Base-by-base conservation (phyloP, 2,113 vertebrate genomes). In the Sceloporus undulatus region DNA sequence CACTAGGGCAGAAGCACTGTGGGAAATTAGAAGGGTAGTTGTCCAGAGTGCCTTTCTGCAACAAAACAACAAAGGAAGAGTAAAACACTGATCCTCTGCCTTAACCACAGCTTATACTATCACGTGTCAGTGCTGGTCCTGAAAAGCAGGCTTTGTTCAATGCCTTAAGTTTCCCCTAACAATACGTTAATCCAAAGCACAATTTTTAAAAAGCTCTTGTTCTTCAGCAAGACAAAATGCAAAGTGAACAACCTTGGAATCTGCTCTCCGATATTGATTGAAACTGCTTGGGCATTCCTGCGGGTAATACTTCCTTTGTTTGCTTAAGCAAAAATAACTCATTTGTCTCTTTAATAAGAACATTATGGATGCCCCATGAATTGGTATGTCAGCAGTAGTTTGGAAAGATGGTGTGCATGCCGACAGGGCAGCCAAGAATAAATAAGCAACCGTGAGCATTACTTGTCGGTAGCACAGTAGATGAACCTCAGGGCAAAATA, bases 321-420 rank as follows among this genome's bases (percentile, higher is more conserved):
- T 93, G 86, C 88, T 95, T 95, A 95, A 91, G 91, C 91, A 93
- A 93, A 93, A 85, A 92, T 95, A 95, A 93, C 92, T 94, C 94
- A 94, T 95, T 95, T 94, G 88, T 95, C 94, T 94, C 93, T 94
- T 94, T 94, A 95, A 95, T 95, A 95, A 95, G 91, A 94, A 92
- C 89, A 87, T 94, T 94, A 93, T 90, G 92, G 87, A 92, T 95
- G 93, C 88, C 81, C 87, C 91, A 91, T 88, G 92, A 95, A 94
- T 93, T 89, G 93, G 90, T 92, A 88, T 92, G 93, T 95, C 95
- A 94, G 92, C 88, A 94, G 82, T 82, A 85, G 87, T 93, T 94
- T 0, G 2, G 89, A 94, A 93, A 93, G 87, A 88, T 86, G 10
- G 73, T 89, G 25, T 83, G 66, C 88, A 85, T 74, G 29, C 79